Conservation (phyloP, 2,797 vertebrate species). For the Gouania willdenowi region DNA sequence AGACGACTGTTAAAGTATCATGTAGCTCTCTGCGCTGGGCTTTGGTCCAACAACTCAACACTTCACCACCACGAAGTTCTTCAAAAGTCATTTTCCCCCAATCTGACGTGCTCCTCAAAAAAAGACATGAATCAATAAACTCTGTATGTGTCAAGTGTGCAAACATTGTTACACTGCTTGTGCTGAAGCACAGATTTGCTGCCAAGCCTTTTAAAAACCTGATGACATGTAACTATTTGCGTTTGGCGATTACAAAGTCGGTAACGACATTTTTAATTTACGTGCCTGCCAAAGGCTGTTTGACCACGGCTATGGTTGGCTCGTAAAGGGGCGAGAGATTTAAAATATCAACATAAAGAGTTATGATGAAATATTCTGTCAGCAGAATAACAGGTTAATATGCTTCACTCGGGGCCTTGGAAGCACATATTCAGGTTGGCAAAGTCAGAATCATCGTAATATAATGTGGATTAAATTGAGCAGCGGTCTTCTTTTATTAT, state of each 20-base stretch:
- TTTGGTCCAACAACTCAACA: conserved; percentile 34
- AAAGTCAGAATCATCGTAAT: no score
- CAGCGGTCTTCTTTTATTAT: conserved; percentile 3
- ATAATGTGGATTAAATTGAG: conserved; percentile 1
- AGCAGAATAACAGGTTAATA: conserved; percentile 18
- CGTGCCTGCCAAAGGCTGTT: conserved; percentile 30
- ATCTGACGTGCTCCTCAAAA: conserved; percentile 33
- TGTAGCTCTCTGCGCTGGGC: conserved; percentile 39
- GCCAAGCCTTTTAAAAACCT: conserved; percentile 36
- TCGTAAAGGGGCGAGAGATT: conserved; percentile 11
- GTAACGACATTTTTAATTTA: conserved; percentile 32
- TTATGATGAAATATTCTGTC: conserved; percentile 30
- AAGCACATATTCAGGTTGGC: no score
- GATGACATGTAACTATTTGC: conserved; percentile 43
- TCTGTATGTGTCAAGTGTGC: conserved; percentile 14
- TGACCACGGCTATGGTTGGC: conserved; percentile 18
- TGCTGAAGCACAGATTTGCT: conserved; percentile 9
- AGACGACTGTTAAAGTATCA: conserved; percentile 29
- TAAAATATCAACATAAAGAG: conserved; percentile 34
- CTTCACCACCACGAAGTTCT: conserved; percentile 40
- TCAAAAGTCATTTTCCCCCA: conserved; percentile 33
- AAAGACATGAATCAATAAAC: conserved; percentile 26
- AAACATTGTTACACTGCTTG: conserved; percentile 7
- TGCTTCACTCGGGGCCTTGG: conserved; percentile 1
- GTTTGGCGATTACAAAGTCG: conserved; percentile 32